These are phyloP conservation scores for Phragmatobia fuliginosa DNA, from an alignment of 2,888 invertebrate genomes.

Conservation along the genomic window DNA sequence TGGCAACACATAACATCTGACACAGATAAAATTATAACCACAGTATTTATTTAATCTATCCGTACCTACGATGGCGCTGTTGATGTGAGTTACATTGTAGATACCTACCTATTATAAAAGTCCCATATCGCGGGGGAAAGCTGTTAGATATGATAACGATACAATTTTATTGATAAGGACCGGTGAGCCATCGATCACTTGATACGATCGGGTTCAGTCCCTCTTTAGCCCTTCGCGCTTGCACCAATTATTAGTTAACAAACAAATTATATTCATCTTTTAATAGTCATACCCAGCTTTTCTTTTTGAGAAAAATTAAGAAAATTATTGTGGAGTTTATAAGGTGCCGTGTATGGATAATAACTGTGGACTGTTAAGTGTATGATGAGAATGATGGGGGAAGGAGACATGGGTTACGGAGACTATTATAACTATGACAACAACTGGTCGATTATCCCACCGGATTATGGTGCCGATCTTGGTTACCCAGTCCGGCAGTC, in stretches of 20 bases:
- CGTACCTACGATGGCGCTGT: slow-evolving; percentile 67
- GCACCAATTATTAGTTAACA: slow-evolving; percentile 52
- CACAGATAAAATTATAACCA: slow-evolving; percentile 39
- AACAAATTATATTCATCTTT: slow-evolving; percentile 53
- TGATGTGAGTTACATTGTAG: slow-evolving; percentile 59
- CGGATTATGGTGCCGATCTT: slow-evolving; percentile 88
- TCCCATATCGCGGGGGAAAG: slow-evolving; percentile 83
- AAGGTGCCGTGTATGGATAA: slow-evolving; percentile 14
- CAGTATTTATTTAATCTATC: slow-evolving; percentile 71
- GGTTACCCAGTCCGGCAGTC: slow-evolving; percentile 74
- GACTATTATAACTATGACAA: slow-evolving; percentile 88
- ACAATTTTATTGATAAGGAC: slow-evolving; percentile 84
- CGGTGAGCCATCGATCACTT: slow-evolving; percentile 82
- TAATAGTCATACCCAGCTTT: slow-evolving; percentile 29
- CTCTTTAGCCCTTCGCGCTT: slow-evolving; percentile 51
- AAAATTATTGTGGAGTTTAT: slow-evolving; percentile 1
- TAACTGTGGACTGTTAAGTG: slow-evolving; percentile 50
- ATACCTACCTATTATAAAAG: slow-evolving; percentile 76
- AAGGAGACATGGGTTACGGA: slow-evolving; percentile 83
- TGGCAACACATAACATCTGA: slow-evolving; percentile 53
- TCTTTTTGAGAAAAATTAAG: slow-evolving; percentile 19
- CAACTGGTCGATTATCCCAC: slow-evolving; percentile 90
- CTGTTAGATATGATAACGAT: slow-evolving; percentile 85
- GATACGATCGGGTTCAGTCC: slow-evolving; percentile 72
- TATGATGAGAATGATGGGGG: slow-evolving; percentile 87